Base-by-base conservation (phyloP, 2,797 vertebrate genomes). In the Dallia pectoralis region DNA sequence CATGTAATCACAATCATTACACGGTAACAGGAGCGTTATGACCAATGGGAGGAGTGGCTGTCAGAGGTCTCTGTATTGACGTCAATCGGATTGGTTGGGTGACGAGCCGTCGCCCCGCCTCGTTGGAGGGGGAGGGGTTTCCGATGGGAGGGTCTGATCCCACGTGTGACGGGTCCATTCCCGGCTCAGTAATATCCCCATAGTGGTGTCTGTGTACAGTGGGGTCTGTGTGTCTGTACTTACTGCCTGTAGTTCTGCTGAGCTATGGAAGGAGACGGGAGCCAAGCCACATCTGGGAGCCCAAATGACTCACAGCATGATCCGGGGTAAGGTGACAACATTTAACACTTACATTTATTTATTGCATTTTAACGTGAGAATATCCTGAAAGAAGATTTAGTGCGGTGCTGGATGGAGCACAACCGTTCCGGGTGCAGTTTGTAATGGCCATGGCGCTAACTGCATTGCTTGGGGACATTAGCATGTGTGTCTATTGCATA, bases 251-350 rank as follows among this genome's bases (percentile, higher is more conserved):
- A 92, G 90, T 93, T 90, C n/a, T 90, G 89, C 88, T 84, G 90
- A 91, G 95, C 91, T 90, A 98, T 97, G 96, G 96, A 97, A 95
- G 96, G 94, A 91, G 96, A 97, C 93, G 96, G 96, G 93, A 96
- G 95, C 93, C 96, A 95, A 92, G 94, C 93, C 93, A 95, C 94
- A 92, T 95, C 96, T 90, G 95, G 95, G 91, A 95, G 95, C 94
- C 93, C 96, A 90, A 95, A 90, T 83, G 96, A 97, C 93, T 95
- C 96, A 86, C 96, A 97, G 90, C 96, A 98, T 95, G 96, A 98
- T 95, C 96, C 96, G 87, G 96, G 96, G 96, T 98, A 95, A 96
- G 96, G 94, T 86, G 74, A 74, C 64, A 68, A 25, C 79, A 81
- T 59, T 87, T 77, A 79, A 76, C 69, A 74, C 75, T 70, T 32